phyloP scores from a whole-genome alignment of 1,140 invertebrate genomes.

The Diabrotica virgifera region DNA sequence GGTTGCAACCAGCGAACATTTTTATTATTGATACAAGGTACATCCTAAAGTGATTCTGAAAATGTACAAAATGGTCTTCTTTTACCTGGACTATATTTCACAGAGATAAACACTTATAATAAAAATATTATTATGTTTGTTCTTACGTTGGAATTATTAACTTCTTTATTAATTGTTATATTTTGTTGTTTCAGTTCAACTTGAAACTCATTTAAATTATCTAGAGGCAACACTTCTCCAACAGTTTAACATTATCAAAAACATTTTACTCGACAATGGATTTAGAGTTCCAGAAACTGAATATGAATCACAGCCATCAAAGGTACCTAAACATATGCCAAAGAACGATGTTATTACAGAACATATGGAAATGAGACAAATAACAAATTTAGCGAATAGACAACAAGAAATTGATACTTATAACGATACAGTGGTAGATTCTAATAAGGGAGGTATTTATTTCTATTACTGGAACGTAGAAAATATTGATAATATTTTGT shows the following conservation, averaged over 20 bases:
- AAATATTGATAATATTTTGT: conserved; percentile 25
- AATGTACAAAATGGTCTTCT: no score
- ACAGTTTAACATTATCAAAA: conserved; percentile 29
- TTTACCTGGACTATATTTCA: no score
- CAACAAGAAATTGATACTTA: conserved; percentile 29
- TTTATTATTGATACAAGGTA: no score
- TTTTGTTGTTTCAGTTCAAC: conserved; percentile 24
- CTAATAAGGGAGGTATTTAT: conserved; percentile 29
- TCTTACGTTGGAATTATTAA: no score
- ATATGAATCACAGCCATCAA: background rate
- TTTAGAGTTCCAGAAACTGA: conserved; percentile 15
- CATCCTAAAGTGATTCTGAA: no score
- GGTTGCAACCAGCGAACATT: no score
- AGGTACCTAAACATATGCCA: no score
- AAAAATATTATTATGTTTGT: no score
- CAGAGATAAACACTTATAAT: no score
- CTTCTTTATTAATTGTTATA: background rate
- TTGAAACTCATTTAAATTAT: conserved; percentile 24
- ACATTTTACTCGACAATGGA: conserved; percentile 14
- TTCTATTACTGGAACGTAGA: conserved; percentile 37
- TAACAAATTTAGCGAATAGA: conserved; percentile 6
- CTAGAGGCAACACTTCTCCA: conserved; percentile 25
- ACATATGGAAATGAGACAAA: background rate
- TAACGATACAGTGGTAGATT: conserved; percentile 31
- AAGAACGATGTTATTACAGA: background rate